phyloP scores from a whole-genome alignment of 1,140 invertebrate genomes.

The Chrysomallon squamiferum region DNA sequence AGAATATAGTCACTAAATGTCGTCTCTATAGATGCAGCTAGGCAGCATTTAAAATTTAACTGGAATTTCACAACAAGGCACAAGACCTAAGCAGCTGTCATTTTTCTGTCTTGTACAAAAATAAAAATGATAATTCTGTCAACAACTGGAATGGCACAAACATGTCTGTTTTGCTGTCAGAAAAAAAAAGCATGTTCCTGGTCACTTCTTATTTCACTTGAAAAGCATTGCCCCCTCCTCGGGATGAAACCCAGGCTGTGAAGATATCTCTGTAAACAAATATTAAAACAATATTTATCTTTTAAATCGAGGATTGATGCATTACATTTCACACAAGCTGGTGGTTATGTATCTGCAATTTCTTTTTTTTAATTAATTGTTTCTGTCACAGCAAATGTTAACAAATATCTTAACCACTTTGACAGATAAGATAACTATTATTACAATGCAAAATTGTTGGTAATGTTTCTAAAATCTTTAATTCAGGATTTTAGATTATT shows the following conservation, averaged over 20 bases:
- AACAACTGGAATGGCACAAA: too few relatives aligned
- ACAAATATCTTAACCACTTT: too few relatives aligned
- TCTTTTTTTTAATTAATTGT: neutral
- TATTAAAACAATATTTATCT: neutral
- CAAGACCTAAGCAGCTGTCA: too few relatives aligned
- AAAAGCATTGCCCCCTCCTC: slow-evolving; percentile 71
- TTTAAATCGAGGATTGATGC: neutral
- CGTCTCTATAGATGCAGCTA: too few relatives aligned
- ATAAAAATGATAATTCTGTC: too few relatives aligned
- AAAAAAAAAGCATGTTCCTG: neutral
- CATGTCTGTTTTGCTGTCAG: too few relatives aligned
- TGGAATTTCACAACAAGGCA: too few relatives aligned
- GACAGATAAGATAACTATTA: neutral
- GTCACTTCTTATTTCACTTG: slow-evolving; percentile 44
- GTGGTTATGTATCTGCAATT: neutral
- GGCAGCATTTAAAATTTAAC: too few relatives aligned
- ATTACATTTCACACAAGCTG: neutral
- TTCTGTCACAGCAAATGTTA: neutral
- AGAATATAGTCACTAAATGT: too few relatives aligned
- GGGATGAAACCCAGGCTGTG: slow-evolving; percentile 85
- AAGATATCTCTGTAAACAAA: slow-evolving; percentile 81
- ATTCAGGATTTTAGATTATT: too few relatives aligned
- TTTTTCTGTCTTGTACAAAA: too few relatives aligned
- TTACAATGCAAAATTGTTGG: neutral
- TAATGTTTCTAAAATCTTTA: too few relatives aligned